Evolutionary conservation across 35 echinoderm and acorn worm genomes (phyloP), one percentile per base, ranked within the genome.

Genomic region (Ophioderma brevispina): DNA sequence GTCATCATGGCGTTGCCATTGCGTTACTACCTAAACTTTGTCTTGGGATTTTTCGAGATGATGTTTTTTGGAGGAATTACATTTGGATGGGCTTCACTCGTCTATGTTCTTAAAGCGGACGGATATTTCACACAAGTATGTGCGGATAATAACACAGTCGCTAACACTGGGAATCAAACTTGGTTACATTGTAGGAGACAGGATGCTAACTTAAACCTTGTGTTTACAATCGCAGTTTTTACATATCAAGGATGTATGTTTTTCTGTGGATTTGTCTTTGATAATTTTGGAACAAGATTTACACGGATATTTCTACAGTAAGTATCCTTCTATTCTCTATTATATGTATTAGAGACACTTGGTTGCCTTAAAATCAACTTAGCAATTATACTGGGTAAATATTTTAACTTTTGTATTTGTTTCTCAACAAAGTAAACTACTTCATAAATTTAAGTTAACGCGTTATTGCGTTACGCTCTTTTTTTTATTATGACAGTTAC

Each of bases 51-150:
- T 37, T 93, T 89, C 43, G 94, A 96, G 76, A 92, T 77, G 42
- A 76, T 96, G 15, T 38, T 96, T 18, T 92, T 93, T 63, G 91
- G 94, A 3, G 94, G 94, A 13, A 77, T 96, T 17, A 76, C 87
- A 31, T 96, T 93, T 82, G 94, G 94, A 70, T 96, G 94, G 94
- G 84, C 94, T 34, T 92, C 94, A 6, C 63, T 96, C 17, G 94
- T 89, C 37, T 96, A 90, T 39, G 43, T 93, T 36, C 86, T 93
- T 14, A 93, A 93, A 56, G 28, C 75, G 13, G 76, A 86, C 14
- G 94, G 91, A 13, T 96, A 96, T 79, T 96, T 96, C 94, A 90
- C 75, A 35, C 77, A 92, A 23, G 32, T 90, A 30, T 96, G 94
- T 59, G 8, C 56, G 2, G 23, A 82, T 15, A 17, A 34, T 1